phyloP scores from a whole-genome alignment of 2,113 vertebrate species.

The Helogale parvula region DNA sequence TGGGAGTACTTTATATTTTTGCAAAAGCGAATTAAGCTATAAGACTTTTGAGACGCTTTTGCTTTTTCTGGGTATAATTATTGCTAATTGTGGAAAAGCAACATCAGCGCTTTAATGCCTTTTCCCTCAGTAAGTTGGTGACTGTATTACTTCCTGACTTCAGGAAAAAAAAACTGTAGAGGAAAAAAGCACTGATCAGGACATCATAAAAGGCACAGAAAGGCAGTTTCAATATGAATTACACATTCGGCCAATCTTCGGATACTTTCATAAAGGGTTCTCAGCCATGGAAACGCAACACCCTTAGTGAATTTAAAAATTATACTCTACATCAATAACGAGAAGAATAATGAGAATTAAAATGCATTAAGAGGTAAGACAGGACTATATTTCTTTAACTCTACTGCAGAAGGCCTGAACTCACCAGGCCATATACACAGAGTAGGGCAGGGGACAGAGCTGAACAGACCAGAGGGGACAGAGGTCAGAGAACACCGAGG shows the following conservation, averaged over 20 bases:
- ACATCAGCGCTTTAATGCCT: background rate
- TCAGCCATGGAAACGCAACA: background rate
- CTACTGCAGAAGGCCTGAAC: background rate
- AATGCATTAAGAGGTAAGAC: background rate
- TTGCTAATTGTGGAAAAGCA: constrained; percentile 47
- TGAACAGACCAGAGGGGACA: no score
- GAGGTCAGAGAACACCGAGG: background rate
- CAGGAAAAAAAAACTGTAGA: background rate
- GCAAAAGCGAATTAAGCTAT: constrained; percentile 49
- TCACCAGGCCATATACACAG: background rate
- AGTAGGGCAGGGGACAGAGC: background rate
- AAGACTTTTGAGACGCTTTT: constrained; percentile 41
- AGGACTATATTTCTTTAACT: background rate
- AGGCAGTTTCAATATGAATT: background rate
- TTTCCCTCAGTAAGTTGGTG: constrained; percentile 24
- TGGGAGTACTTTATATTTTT: constrained; percentile 29
- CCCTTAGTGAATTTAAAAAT: background rate
- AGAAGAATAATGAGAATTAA: background rate
- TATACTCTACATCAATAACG: background rate
- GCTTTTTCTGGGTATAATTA: constrained; percentile 50
- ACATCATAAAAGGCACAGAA: background rate
- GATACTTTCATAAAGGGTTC: background rate
- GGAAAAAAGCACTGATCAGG: background rate
- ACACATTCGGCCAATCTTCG: background rate
- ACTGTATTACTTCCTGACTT: constrained; percentile 36